Base-by-base conservation (phyloP, 2,888 invertebrate genomes). In the Anagyrus pseudococci region DNA sequence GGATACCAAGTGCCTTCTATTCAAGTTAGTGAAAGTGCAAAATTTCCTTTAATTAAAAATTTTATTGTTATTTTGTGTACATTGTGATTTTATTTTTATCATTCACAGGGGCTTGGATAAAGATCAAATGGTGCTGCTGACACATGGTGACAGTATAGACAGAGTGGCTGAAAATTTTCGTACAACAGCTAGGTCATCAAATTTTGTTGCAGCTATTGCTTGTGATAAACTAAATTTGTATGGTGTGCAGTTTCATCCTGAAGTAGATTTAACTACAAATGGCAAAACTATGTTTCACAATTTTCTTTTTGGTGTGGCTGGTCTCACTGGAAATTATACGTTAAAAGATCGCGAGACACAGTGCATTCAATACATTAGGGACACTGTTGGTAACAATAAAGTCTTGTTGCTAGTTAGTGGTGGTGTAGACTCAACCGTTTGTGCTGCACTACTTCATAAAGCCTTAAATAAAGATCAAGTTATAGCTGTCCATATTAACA, bases 341-440 rank as follows among this genome's bases (percentile, higher is more conserved):
- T 89, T 98, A 83, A 87, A 89, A 67, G 89, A 89, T 73, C 87
- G 99, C 44, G 95, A 97, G 79, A 86, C 89, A 19, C 89, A 92
- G 68, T 98, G 98, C 83, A 88, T 99, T 74, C 91, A 93, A 75
- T 94, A 95, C 82, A 96, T 99, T 73, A 88, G 87, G 72, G 91
- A 94, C 26, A 88, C 90, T 56, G 97, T 97, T 55, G 96, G 96
- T 55, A 89, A 88, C 72, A 93, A 92, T 79, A 97, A 96, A 88
- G 97, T 96, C 64, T 85, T 96, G 83, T 88, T 96, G 80, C 82
- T 98, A 76, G 90, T 97, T 57, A 98, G 98, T 80, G 99, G 99
- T 20, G 99, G 99, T 25, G 99, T 99, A 4, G 99, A 99, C 83
- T 99, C 98, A 0, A 96, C 98, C n/a, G 99, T 99, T 10, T 99